Conservation (phyloP, 2,888 invertebrate genomes). For the Ophonus ardosiacus region DNA sequence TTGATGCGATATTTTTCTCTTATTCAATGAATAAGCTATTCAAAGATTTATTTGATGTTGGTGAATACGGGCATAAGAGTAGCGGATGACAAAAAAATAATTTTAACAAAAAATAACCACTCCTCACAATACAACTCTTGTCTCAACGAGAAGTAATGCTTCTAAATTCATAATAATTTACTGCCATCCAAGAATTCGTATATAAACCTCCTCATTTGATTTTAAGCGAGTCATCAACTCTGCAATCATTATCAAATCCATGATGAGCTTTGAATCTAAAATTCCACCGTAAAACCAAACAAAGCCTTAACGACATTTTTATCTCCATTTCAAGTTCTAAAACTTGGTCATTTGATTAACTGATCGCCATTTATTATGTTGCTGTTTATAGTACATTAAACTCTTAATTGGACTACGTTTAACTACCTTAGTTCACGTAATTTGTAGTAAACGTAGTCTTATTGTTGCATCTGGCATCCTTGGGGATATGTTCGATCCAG, state of each 20-base stretch:
- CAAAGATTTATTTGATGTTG: no score
- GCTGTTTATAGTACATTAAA: conserved; percentile 58
- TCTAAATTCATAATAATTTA: background rate
- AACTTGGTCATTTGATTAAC: conserved; percentile 45
- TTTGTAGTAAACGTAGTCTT: conserved; percentile 50
- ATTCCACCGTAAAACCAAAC: background rate
- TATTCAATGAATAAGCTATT: no score
- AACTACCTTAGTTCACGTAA: conserved; percentile 50
- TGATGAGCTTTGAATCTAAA: background rate
- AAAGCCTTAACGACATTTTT: conserved; percentile 23
- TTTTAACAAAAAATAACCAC: no score
- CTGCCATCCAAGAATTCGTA: background rate
- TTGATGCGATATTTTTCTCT: no score
- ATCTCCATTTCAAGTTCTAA: conserved; percentile 13
- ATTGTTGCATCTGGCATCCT: conserved; percentile 54
- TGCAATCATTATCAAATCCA: background rate
- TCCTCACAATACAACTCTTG: no score
- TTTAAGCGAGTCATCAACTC: background rate
- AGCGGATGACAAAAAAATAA: no score
- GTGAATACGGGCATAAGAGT: no score
- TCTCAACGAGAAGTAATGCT: background rate
- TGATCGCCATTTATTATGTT: conserved; percentile 48
- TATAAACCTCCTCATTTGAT: background rate
- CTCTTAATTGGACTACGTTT: conserved; percentile 49
- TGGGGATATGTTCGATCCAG: conserved; percentile 41